Evolutionary conservation across 1,140 invertebrate genomes (phyloP).

Genomic region (Oppia nitens): DNA sequence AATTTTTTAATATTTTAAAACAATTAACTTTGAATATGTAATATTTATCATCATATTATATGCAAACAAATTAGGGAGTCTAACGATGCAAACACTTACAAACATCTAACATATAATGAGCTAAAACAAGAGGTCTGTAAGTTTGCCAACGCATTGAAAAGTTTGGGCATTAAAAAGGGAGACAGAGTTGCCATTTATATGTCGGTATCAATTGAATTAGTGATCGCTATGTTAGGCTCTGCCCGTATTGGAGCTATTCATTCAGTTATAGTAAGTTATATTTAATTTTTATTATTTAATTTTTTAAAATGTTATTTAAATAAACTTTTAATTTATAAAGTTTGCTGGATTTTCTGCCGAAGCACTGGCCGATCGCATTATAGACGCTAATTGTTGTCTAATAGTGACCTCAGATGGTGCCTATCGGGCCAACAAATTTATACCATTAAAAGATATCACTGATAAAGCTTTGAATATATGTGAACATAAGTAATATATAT

Average conservation of each 20-base stretch:
- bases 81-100: conserved; percentile 77
- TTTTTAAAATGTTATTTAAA: background rate
- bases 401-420: conserved; percentile 75
- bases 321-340: conserved; percentile 36
- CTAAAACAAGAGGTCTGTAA: conserved; percentile 72
- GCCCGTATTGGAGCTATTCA: conserved; percentile 84
- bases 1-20: background rate
- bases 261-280: conserved; percentile 63
- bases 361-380: conserved; percentile 70
- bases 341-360: conserved; percentile 87
- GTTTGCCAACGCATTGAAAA: conserved; percentile 69
- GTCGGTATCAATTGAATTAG: conserved; percentile 88
- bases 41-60: background rate
- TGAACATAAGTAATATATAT: conserved; percentile 12
- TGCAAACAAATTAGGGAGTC: conserved; percentile 41
- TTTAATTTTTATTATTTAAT: background rate
- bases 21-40: background rate
- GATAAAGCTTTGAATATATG: conserved; percentile 41
- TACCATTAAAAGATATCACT: conserved; percentile 65
- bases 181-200: conserved; percentile 91
- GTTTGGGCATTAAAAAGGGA: conserved; percentile 43
- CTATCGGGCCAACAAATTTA: conserved; percentile 71
- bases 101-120: conserved; percentile 69
- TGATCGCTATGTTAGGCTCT: conserved; percentile 87
- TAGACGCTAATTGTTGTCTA: conserved; percentile 60